phyloP scores from a whole-genome alignment of 2,888 invertebrate genomes.

The Rhagophthalmus giganteus region DNA sequence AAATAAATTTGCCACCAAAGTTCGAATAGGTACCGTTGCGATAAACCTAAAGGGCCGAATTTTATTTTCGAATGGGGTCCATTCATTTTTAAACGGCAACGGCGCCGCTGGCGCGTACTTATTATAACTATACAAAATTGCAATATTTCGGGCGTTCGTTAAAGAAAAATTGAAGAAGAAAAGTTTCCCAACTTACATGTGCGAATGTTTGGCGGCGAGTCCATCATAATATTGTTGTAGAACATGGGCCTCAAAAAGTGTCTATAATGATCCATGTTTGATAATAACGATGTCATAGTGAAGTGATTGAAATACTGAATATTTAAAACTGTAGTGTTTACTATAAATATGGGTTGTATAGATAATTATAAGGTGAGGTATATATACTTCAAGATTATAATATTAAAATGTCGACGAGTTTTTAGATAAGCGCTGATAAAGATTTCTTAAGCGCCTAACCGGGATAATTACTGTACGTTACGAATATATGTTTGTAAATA shows the following conservation, averaged over 20 bases:
- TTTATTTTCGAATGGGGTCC: no score
- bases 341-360: constrained; percentile 50
- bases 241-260: constrained; percentile 44
- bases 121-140: background rate
- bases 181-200: constrained; percentile 14
- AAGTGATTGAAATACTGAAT: constrained; percentile 51
- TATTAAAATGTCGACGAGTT: constrained; percentile 31
- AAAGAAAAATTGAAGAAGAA: background rate
- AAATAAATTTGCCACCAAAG: no score
- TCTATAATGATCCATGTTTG: constrained; percentile 38
- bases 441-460: constrained; percentile 19
- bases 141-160: no score
- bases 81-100: no score
- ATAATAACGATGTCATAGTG: constrained; percentile 52
- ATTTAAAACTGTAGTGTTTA: constrained; percentile 53
- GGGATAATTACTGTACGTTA: no score
- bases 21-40: no score
- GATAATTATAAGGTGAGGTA: constrained; percentile 50
- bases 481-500: no score
- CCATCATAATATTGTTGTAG: constrained; percentile 26
- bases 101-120: no score
- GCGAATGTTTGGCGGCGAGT: constrained; percentile 9
- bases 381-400: constrained; percentile 33
- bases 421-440: constrained; percentile 29
- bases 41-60: no score